Conservation (phyloP, 2,888 invertebrate species). For the Diarsia dahlii region DNA sequence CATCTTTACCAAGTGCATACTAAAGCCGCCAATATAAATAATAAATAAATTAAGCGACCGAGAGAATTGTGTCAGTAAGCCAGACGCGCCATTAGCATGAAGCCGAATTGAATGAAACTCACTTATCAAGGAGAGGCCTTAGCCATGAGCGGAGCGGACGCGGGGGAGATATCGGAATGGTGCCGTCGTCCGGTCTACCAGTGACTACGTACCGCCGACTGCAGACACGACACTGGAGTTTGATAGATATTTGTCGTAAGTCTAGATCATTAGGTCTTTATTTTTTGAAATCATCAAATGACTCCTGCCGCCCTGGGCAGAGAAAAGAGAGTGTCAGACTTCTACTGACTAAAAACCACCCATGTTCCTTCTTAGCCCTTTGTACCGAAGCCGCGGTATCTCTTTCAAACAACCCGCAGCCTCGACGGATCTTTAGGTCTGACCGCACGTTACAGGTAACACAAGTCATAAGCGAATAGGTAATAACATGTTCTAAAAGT, state of each 20-base stretch:
- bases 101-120: slow-evolving; percentile 70
- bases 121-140: slow-evolving; percentile 23
- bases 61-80: slow-evolving; percentile 72
- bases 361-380: too few relatives aligned
- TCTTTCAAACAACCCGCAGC: too few relatives aligned
- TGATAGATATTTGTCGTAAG: not conserved
- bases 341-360: too few relatives aligned
- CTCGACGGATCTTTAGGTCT: too few relatives aligned
- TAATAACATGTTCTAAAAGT: not conserved
- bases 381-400: too few relatives aligned
- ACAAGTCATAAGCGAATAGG: not conserved
- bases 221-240: not conserved
- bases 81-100: slow-evolving; percentile 67
- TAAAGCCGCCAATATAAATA: slow-evolving; percentile 62
- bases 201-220: too few relatives aligned
- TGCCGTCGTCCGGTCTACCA: too few relatives aligned
- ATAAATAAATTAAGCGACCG: slow-evolving; percentile 66
- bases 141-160: slow-evolving; percentile 33
- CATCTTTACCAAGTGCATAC: slow-evolving; percentile 28
- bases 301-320: too few relatives aligned
- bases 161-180: not conserved
- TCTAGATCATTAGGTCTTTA: too few relatives aligned
- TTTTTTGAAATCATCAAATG: too few relatives aligned
- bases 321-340: too few relatives aligned
- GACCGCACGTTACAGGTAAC: not conserved